Evolutionary conservation across 2,797 vertebrate species (phyloP).

Genomic region (Selene dorsalis): DNA sequence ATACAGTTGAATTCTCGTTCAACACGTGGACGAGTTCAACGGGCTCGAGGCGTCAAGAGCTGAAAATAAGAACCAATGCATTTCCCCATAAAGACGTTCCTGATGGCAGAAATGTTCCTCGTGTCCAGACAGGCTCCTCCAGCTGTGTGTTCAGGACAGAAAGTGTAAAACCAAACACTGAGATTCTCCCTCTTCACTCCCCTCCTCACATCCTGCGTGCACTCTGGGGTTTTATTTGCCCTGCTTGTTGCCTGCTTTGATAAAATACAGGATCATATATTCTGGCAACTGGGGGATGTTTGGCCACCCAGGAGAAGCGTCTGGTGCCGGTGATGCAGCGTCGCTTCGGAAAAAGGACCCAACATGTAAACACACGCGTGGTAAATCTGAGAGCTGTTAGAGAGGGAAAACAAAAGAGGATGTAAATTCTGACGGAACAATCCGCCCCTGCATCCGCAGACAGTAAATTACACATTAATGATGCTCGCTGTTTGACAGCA

Average conservation of each 20-base stretch:
- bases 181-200: not conserved
- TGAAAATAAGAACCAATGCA: not conserved
- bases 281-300: not conserved
- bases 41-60: not conserved
- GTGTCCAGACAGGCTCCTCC: constrained; percentile 37
- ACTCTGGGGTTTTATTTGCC: constrained; percentile 10
- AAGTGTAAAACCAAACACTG: constrained; percentile 2
- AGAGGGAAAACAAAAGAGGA: constrained; percentile 15
- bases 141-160: constrained; percentile 12
- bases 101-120: not conserved
- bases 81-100: constrained; percentile 9
- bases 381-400: constrained; percentile 25
- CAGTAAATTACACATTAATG: constrained; percentile 16
- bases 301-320: constrained; percentile 39
- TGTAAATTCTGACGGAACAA: not conserved
- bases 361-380: constrained; percentile 32
- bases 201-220: not conserved
- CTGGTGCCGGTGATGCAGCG: constrained; percentile 1
- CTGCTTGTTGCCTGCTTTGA: constrained; percentile 19
- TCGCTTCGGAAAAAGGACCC: not conserved
- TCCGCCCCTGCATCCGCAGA: not conserved
- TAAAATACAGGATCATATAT: constrained; percentile 29
- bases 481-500: not conserved
- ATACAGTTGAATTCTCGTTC: not conserved
- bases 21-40: not conserved